Evolutionary conservation across 2,888 invertebrate species (phyloP).

Genomic region (Watsonalla binaria): DNA sequence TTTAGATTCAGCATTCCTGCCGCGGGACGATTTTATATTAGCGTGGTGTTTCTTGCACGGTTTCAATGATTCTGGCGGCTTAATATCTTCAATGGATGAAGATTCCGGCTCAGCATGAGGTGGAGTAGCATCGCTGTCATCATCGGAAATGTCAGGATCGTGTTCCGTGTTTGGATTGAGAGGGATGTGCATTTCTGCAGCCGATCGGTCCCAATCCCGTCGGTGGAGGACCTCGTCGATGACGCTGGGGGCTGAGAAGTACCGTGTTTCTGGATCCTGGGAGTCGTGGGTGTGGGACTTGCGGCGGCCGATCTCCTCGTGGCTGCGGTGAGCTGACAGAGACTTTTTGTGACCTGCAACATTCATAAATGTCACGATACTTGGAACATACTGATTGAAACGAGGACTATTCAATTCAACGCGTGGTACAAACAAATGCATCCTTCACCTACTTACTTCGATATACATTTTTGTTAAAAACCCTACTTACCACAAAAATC

Average conservation of each 20-base stretch:
- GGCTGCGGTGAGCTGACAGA: conserved; percentile 57
- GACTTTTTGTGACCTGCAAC: conserved; percentile 47
- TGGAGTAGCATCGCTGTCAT: conserved; percentile 23
- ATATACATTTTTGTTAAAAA: too few relatives aligned
- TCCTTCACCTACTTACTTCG: too few relatives aligned
- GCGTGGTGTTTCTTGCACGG: conserved; percentile 64
- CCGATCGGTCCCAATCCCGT: conserved; percentile 66
- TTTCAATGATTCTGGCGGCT: conserved; percentile 30
- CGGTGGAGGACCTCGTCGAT: conserved; percentile 64
- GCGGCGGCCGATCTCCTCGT: conserved; percentile 58
- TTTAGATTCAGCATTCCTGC: conserved; percentile 39
- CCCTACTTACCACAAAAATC: too few relatives aligned
- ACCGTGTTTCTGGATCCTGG: conserved; percentile 37
- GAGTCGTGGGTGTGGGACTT: conserved; percentile 38
- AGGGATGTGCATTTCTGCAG: conserved; percentile 59
- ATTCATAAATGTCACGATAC: not conserved
- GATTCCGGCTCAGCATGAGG: conserved; percentile 38
- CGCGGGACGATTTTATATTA: conserved; percentile 59
- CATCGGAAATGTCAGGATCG: conserved; percentile 21
- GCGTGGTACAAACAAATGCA: too few relatives aligned
- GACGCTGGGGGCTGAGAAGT: conserved; percentile 68
- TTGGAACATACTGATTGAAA: not conserved
- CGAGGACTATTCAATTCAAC: too few relatives aligned
- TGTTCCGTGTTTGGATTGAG: conserved; percentile 20
- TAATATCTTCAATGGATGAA: conserved; percentile 34